Base-by-base conservation (phyloP, 2,888 invertebrate species). In the Gari tellinella region DNA sequence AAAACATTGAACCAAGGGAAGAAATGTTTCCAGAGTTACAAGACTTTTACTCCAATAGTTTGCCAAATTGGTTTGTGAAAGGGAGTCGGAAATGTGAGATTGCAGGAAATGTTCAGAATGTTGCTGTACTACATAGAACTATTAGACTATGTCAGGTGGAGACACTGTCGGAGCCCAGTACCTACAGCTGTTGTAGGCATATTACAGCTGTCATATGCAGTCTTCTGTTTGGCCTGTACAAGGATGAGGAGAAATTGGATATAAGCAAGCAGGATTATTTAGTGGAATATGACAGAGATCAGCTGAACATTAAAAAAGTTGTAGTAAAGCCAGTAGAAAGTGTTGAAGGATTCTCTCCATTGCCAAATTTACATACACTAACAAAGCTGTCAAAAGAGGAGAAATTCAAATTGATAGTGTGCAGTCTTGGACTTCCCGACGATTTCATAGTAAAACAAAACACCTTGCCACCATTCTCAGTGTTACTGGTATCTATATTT, bases 51-150 rank as follows among this genome's bases (percentile, higher is more conserved):
- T 81, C 83, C 0, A 63, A 65, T 21, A 2, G 23, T 0, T 56
- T 93, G 68, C 95, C 95, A 0, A 88, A 92, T 5, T 96, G 96
- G 95, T 95, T 96, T 88, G 89, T 94, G 2, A 92, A 94, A 40
- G 94, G 94, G 70, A 94, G 95, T 67, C 93, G 94, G 46, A 91
- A 91, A 2, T 95, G 94, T 26, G 86, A 92, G 46, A 94, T 95
- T 78, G 95, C 96, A 0, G 93, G 95, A 10, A 93, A 94, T 69
- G 94, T 95, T 83, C 94, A 96, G n/a, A 92, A 92, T 82, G 86
- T 84, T 2, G 56, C 85, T 4, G 72, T 86, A 31, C 68, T 88
- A 7, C 90, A 90, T 41, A 75, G 89, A 31, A 82, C 87, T 10
- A 82, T 91, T 62, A 83, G 89, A 15, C 86, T 73, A 37, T 82